Conservation (phyloP, 2,113 vertebrate genomes). For the Gopherus evgoodei region DNA sequence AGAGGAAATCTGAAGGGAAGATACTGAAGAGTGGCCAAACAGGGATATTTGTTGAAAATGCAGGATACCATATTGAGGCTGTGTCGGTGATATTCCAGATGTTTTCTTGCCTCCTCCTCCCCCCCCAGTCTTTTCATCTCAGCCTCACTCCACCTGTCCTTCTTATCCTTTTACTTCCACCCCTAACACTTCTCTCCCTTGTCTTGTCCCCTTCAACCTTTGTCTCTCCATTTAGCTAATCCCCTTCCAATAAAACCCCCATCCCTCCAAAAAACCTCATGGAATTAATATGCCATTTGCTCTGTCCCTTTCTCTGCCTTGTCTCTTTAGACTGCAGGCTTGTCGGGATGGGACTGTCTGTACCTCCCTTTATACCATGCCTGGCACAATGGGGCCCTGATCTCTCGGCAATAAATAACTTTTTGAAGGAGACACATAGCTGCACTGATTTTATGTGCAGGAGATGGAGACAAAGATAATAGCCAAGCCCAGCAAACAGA, state of each 20-base stretch:
- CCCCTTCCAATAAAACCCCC: background rate
- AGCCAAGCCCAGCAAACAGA: fast-evolving
- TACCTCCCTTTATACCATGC: background rate
- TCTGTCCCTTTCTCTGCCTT: background rate
- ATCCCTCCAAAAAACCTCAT: background rate
- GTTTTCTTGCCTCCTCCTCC: background rate
- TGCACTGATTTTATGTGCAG: background rate
- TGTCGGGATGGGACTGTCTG: background rate
- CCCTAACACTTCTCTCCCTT: background rate
- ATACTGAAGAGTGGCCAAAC: background rate
- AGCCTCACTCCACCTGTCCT: background rate
- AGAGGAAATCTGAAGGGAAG: background rate
- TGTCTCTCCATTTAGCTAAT: background rate
- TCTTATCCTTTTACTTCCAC: background rate
- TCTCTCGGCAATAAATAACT: fast-evolving
- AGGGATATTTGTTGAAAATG: background rate
- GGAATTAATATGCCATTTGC: fast-evolving
- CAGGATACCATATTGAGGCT: background rate
- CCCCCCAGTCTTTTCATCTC: background rate
- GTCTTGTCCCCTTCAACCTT: fast-evolving
- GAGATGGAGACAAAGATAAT: background rate
- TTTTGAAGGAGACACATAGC: background rate
- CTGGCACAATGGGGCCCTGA: background rate
- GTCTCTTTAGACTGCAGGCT: background rate
- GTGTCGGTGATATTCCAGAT: background rate